phyloP scores from a whole-genome alignment of 2,113 vertebrate species.

The Indicator indicator region DNA sequence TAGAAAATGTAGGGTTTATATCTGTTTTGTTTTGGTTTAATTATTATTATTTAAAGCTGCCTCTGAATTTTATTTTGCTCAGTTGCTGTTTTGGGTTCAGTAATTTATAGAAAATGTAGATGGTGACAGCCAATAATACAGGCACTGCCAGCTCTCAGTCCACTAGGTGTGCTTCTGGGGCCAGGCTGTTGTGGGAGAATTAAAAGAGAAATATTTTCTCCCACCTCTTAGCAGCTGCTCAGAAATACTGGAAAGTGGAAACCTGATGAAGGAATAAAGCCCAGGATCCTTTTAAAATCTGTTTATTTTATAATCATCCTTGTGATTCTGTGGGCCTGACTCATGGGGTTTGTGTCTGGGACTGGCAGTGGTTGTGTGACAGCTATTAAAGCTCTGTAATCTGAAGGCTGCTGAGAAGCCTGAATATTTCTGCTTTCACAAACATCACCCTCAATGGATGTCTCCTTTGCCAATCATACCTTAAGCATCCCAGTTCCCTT shows the following conservation, averaged over 20 bases:
- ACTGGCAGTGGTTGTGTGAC: not conserved
- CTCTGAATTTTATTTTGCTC: not conserved
- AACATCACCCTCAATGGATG: not conserved
- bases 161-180: not conserved
- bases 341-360: not conserved
- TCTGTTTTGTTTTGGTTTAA: not conserved
- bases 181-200: not conserved
- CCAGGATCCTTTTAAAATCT: not conserved
- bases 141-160: not conserved
- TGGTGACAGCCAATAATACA: not conserved
- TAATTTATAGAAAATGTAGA: not conserved
- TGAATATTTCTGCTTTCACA: not conserved
- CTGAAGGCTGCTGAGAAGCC: not conserved
- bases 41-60: not conserved
- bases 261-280: not conserved
- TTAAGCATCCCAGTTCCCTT: not conserved
- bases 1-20: not conserved
- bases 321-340: not conserved
- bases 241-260: not conserved
- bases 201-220: not conserved
- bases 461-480: not conserved
- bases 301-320: not conserved
- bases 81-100: not conserved
- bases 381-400: not conserved
- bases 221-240: not conserved